A percentile compares a stretch with the other conserved stretches of the same genome.
These are phyloP conservation scores for Gerris buenoi DNA, from an alignment of 1,140 invertebrate genomes.

Conservation along the genomic window DNA sequence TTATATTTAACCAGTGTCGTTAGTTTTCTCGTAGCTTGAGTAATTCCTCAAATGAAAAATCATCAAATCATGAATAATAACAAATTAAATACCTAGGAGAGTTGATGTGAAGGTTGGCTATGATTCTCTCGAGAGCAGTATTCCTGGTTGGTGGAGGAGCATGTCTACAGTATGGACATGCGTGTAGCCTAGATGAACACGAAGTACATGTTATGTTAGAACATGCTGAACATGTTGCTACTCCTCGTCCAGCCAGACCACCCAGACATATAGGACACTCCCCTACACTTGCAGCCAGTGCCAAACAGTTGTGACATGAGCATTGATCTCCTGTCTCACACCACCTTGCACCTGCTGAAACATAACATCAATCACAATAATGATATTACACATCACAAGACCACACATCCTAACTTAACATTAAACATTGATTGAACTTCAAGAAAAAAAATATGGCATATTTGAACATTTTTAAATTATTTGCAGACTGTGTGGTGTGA, in stretches of 20 bases:
- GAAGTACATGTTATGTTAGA: neutral
- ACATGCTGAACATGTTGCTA: neutral
- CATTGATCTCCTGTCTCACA: neutral
- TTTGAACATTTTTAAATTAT: no score
- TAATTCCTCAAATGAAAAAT: no score
- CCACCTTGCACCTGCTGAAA: neutral
- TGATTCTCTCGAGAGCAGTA: neutral
- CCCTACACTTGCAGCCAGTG: neutral
- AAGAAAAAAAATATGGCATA: no score
- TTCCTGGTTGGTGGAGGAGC: neutral
- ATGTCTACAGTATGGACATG: conserved; percentile 1
- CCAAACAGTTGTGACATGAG: neutral
- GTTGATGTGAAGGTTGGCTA: neutral
- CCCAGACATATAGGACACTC: neutral
- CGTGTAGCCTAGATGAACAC: neutral
- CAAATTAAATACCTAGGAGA: neutral
- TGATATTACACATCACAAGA: no score
- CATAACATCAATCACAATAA: no score
- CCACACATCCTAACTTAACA: no score
- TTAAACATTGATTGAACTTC: no score
- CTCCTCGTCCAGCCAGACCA: neutral
- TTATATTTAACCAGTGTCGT: no score
- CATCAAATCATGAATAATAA: no score
- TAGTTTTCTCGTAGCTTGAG: no score
- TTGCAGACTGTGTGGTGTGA: no score